A percentile compares a stretch with the other conserved stretches of the same genome.
These are phyloP conservation scores for Lobophora halterata DNA, from an alignment of 2,888 invertebrate genomes.

Conservation along the genomic window DNA sequence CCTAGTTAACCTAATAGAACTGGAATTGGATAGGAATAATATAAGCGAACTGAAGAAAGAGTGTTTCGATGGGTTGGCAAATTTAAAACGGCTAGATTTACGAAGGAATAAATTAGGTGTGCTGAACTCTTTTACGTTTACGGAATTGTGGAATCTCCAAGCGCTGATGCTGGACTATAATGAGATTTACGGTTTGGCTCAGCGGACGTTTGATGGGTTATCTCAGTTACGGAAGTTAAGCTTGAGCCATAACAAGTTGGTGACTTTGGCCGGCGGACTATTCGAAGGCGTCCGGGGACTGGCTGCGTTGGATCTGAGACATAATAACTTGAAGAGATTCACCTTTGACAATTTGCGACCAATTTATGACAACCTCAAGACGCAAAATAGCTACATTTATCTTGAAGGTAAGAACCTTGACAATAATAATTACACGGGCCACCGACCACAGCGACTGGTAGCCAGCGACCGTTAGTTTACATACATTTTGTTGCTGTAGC, in stretches of 20 bases:
- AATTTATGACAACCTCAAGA: conserved; percentile 88
- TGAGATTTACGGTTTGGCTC: conserved; percentile 85
- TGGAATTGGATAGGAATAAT: conserved; percentile 90
- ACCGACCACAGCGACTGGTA: too few species aligned
- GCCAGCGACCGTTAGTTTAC: too few species aligned
- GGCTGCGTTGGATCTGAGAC: conserved; percentile 86
- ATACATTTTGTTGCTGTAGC: too few species aligned
- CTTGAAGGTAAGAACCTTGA: conserved; percentile 86
- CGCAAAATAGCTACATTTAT: conserved; percentile 86
- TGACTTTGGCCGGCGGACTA: conserved; percentile 84
- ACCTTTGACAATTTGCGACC: conserved; percentile 87
- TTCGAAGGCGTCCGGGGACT: conserved; percentile 87
- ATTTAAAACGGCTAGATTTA: conserved; percentile 86
- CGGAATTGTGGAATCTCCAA: conserved; percentile 87
- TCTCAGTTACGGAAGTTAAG: conserved; percentile 86
- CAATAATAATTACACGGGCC: background rate
- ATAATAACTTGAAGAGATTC: conserved; percentile 88
- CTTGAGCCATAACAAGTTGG: conserved; percentile 88
- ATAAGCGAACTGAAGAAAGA: conserved; percentile 88
- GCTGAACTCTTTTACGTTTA: conserved; percentile 89
- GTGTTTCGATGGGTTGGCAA: conserved; percentile 88
- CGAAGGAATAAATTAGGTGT: conserved; percentile 87
- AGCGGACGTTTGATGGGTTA: conserved; percentile 88
- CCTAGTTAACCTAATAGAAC: conserved; percentile 85
- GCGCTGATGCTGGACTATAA: conserved; percentile 86